Conservation (phyloP, 2,888 invertebrate species). For the Sarcophaga subvicina region DNA sequence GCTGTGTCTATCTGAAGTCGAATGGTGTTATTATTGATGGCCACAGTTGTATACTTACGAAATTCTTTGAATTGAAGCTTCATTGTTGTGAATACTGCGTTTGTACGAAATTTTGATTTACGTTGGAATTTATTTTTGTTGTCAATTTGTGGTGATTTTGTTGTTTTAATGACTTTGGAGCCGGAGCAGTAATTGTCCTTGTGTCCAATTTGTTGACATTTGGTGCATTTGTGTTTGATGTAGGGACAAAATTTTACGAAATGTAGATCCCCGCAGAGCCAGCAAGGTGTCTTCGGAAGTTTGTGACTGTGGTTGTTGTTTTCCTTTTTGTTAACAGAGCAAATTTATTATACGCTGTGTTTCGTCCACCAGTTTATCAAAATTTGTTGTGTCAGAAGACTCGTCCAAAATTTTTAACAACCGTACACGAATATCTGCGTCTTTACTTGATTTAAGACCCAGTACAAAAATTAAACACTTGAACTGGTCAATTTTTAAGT, state of each 20-base stretch:
- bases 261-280: slow-evolving; percentile 14
- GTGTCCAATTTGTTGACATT: slow-evolving; percentile 21
- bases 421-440: slow-evolving; percentile 32
- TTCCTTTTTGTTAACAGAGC: neutral
- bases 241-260: slow-evolving; percentile 20
- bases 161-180: neutral
- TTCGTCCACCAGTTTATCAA: slow-evolving; percentile 40
- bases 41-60: slow-evolving; percentile 24
- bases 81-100: slow-evolving; percentile 25
- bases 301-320: slow-evolving; percentile 1
- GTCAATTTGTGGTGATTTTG: neutral
- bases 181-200: slow-evolving; percentile 29
- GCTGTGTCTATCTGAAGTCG: slow-evolving; percentile 13
- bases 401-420: slow-evolving; percentile 42
- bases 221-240: slow-evolving; percentile 29
- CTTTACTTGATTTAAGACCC: slow-evolving; percentile 21
- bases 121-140: slow-evolving; percentile 5
- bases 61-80: slow-evolving; percentile 33
- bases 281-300: slow-evolving; percentile 17
- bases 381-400: neutral
- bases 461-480: slow-evolving; percentile 47
- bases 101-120: slow-evolving; percentile 23
- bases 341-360: slow-evolving; percentile 29
- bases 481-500: slow-evolving; percentile 41
- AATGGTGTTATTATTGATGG: slow-evolving; percentile 9